Conservation (phyloP, 1,140 invertebrate species). For the Meteorus sp. region DNA sequence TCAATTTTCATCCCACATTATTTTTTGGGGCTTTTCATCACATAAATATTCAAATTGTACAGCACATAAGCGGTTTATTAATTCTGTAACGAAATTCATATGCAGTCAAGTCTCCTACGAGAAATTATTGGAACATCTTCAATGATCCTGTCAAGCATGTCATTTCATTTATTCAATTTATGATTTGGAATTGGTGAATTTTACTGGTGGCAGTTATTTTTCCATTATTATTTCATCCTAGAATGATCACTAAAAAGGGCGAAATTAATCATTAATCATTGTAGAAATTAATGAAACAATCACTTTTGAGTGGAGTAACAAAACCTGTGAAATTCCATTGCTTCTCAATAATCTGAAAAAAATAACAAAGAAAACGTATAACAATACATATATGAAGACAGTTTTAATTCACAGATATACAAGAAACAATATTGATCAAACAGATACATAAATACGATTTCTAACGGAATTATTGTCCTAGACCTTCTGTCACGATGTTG, state of each 20-base stretch:
- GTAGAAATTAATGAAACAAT: too few species aligned
- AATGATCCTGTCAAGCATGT: too few species aligned
- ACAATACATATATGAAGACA: constrained; percentile 31
- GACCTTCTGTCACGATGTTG: constrained; percentile 19
- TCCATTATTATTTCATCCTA: too few species aligned
- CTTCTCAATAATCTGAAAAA: background rate
- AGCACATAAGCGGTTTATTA: constrained; percentile 5
- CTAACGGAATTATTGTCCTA: constrained; percentile 17
- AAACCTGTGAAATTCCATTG: too few species aligned
- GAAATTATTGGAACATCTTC: background rate
- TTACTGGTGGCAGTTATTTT: background rate
- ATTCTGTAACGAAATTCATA: too few species aligned
- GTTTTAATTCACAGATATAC: constrained; percentile 35
- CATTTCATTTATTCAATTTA: background rate
- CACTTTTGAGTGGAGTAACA: too few species aligned
- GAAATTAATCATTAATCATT: too few species aligned
- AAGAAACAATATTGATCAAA: constrained; percentile 55
- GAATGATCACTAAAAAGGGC: too few species aligned
- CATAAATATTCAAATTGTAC: too few species aligned
- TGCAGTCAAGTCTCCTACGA: background rate
- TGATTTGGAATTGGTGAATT: background rate
- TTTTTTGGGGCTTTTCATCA: background rate
- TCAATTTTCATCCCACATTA: constrained; percentile 1
- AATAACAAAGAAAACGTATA: constrained; percentile 11
- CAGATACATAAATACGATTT: constrained; percentile 42